Percentiles rank a stretch among this genome's conserved stretches.
These are phyloP conservation scores for Cebuella pygmaea DNA, from an alignment of 2,797 vertebrate genomes.

Conservation along the genomic window DNA sequence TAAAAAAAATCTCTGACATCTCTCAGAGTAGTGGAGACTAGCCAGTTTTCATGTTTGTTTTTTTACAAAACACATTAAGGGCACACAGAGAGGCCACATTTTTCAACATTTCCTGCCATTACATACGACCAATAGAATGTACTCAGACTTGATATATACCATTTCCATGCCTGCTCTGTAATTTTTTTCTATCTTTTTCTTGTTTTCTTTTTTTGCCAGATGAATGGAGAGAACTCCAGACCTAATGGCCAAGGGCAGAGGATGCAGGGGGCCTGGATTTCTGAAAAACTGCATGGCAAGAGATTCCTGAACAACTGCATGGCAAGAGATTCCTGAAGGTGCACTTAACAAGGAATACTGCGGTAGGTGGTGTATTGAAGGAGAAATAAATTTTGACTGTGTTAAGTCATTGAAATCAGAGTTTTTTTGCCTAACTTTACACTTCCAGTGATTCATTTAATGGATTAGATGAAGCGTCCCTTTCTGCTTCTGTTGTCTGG, in stretches of 20 bases:
- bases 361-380: too few species aligned
- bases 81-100: neutral
- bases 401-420: neutral
- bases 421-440: neutral
- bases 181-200: neutral
- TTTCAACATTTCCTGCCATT: neutral
- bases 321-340: too few species aligned
- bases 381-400: neutral
- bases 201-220: neutral
- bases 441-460: neutral
- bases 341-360: neutral
- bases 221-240: neutral
- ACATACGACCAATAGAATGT: accelerated
- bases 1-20: neutral
- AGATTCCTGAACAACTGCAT: too few species aligned
- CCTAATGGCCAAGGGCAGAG: too few species aligned
- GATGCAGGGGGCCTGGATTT: neutral
- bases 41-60: neutral
- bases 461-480: neutral
- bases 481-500: neutral
- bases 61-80: neutral
- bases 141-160: neutral
- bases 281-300: neutral
- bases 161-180: too few species aligned
- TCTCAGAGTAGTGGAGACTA: too few species aligned